These are phyloP conservation scores for Microtus richardsoni DNA, from an alignment of 2,113 vertebrate species.

Conservation along the genomic window DNA sequence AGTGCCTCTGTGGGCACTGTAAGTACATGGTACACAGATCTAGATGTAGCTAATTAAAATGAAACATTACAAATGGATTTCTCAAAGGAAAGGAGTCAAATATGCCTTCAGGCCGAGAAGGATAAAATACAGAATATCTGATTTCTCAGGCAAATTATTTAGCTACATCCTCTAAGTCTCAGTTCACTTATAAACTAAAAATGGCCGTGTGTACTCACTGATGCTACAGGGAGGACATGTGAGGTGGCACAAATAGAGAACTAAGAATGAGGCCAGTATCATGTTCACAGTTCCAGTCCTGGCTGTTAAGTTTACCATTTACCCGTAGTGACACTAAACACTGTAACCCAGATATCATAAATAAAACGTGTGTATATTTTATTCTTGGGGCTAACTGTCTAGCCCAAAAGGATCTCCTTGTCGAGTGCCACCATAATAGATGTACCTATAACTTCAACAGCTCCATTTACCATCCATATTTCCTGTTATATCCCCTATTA, in stretches of 20 bases:
- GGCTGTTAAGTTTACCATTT: not conserved
- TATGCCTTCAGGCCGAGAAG: not conserved
- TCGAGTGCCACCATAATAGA: not conserved
- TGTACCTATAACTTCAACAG: not conserved
- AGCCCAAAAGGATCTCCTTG: not conserved
- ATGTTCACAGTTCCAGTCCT: not conserved
- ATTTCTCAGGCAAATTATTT: not conserved
- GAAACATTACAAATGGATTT: not conserved
- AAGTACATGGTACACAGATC: not conserved
- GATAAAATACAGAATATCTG: not conserved
- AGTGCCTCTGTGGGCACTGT: not conserved
- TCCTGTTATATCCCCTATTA: not conserved
- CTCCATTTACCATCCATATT: not conserved
- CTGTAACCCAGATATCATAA: not conserved
- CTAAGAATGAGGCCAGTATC: not conserved
- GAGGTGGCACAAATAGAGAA: not conserved
- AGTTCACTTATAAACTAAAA: not conserved
- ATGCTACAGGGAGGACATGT: not conserved
- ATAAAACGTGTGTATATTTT: not conserved
- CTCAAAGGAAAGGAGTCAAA: not conserved
- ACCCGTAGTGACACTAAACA: not conserved
- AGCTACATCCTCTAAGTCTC: not conserved
- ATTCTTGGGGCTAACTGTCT: not conserved
- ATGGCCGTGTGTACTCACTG: not conserved
- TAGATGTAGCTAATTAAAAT: not conserved